Evolutionary conservation across 2,888 invertebrate species (phyloP).

Genomic region (Gnatocerus cornutus): DNA sequence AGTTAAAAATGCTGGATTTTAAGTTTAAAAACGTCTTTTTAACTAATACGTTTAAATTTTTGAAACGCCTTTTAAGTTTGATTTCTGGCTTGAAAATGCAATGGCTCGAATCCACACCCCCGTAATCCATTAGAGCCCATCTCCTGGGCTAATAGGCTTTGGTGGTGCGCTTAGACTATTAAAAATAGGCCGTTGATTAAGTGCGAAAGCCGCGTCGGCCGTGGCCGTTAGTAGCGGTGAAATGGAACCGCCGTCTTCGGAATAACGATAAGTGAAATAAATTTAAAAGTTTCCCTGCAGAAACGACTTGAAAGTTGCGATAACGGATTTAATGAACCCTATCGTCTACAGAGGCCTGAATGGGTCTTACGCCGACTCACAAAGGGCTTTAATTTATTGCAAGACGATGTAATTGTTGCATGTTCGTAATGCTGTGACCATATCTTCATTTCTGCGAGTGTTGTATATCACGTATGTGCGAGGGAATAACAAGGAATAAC

Average conservation of each 20-base stretch:
- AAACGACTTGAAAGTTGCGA: slow-evolving; percentile 68
- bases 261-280: slow-evolving; percentile 71
- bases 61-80: slow-evolving; percentile 6
- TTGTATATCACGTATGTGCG: slow-evolving; percentile 43
- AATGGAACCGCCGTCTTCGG: slow-evolving; percentile 61
- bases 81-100: slow-evolving; percentile 11
- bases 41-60: neutral
- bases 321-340: slow-evolving; percentile 71
- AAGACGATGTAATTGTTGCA: slow-evolving; percentile 68
- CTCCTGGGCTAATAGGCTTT: slow-evolving; percentile 33
- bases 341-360: slow-evolving; percentile 67
- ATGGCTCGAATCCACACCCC: slow-evolving; percentile 7
- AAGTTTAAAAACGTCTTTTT: neutral
- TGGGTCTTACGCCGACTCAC: slow-evolving; percentile 64
- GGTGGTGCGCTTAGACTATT: slow-evolving; percentile 41
- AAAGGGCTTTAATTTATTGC: slow-evolving; percentile 68
- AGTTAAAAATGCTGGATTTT: too few relatives aligned
- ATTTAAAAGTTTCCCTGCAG: slow-evolving; percentile 70
- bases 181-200: slow-evolving; percentile 51
- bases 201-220: slow-evolving; percentile 47
- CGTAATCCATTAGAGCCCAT: slow-evolving; percentile 36
- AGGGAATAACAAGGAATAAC: slow-evolving; percentile 39
- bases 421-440: slow-evolving; percentile 55
- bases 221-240: slow-evolving; percentile 53
- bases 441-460: slow-evolving; percentile 45